Evolutionary conservation across 1,140 invertebrate genomes (phyloP).

Genomic region (Andricus grossulariae): DNA sequence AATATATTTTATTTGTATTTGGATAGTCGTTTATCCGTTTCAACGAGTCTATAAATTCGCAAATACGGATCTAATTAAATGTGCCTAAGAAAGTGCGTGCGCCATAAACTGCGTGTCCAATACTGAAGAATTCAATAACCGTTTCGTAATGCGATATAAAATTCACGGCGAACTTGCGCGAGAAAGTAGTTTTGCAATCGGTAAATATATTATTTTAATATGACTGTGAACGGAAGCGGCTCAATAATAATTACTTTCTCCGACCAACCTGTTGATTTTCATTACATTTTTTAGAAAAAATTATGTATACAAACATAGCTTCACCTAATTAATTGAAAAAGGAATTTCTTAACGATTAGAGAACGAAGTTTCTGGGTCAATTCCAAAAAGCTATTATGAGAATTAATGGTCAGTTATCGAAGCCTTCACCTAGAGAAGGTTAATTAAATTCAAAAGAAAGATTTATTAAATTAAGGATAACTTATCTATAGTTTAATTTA

Average conservation of each 20-base stretch:
- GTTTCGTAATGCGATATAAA: slow-evolving; percentile 16
- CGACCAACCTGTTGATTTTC: slow-evolving; percentile 7
- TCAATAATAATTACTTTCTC: slow-evolving; percentile 31
- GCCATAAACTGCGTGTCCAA: not conserved
- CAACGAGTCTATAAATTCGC: not conserved
- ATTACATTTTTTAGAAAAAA: not conserved
- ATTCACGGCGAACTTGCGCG: slow-evolving; percentile 19
- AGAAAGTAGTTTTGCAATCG: slow-evolving; percentile 30
- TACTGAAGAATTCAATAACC: slow-evolving; percentile 2
- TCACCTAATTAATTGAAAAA: slow-evolving; percentile 21
- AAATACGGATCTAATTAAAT: slow-evolving; percentile 28
- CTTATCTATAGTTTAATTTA: too few species aligned
- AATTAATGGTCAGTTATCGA: not conserved
- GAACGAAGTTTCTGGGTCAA: slow-evolving; percentile 3
- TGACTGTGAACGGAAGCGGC: not conserved
- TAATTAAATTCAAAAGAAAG: too few species aligned
- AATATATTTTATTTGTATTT: slow-evolving; percentile 7
- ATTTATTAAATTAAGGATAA: too few species aligned
- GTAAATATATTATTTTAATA: slow-evolving; percentile 27
- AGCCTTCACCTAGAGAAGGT: too few species aligned
- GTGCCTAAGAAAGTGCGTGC: slow-evolving; percentile 11
- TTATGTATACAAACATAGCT: not conserved
- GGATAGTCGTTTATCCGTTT: not conserved
- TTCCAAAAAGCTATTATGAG: not conserved
- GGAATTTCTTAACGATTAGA: slow-evolving; percentile 9